These are phyloP conservation scores for Chelonoidis abingdonii DNA, from an alignment of 2,113 vertebrate species.

Conservation along the genomic window DNA sequence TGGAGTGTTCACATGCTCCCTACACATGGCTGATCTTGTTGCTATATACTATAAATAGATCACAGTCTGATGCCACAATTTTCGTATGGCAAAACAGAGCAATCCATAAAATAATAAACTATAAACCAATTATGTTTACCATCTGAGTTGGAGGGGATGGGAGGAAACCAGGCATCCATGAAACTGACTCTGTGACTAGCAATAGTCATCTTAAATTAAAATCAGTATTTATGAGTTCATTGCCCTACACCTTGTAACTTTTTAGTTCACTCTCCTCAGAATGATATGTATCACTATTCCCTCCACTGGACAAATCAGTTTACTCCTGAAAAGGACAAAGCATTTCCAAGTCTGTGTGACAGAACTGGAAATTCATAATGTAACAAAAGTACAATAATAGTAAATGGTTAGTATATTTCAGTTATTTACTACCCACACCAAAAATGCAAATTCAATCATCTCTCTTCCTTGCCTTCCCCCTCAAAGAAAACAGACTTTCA, in stretches of 20 bases:
- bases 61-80: neutral
- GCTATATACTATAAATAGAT: neutral
- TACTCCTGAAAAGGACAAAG: neutral
- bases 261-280: neutral
- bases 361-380: neutral
- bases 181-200: neutral
- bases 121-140: rapidly evolving
- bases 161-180: neutral
- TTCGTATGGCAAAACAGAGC: neutral
- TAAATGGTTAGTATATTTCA: neutral
- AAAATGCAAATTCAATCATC: neutral
- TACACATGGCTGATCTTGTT: neutral
- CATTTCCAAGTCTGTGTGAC: neutral
- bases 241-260: neutral
- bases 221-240: neutral
- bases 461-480: neutral
- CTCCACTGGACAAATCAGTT: neutral
- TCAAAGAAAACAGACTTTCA: neutral
- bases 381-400: neutral
- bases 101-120: neutral
- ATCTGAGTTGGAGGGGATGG: neutral
- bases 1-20: neutral
- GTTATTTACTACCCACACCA: neutral
- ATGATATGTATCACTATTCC: neutral
- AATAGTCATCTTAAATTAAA: neutral